These are phyloP conservation scores for Hirundichthys speculiger DNA, from an alignment of 2,113 vertebrate species.

Conservation along the genomic window DNA sequence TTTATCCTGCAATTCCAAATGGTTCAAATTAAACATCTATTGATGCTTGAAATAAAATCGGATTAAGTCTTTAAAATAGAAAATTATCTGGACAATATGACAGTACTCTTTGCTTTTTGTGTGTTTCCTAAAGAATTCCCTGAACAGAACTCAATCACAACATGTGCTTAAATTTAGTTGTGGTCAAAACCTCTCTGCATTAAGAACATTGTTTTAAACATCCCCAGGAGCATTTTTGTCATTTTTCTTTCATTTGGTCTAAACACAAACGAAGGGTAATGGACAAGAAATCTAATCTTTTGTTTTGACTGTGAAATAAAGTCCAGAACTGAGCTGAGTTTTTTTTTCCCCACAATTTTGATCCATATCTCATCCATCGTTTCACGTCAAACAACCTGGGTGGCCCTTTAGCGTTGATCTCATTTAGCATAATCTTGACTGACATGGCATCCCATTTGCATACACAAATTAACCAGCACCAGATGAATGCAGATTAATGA, in stretches of 20 bases:
- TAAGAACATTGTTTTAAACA: not conserved
- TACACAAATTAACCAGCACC: slow-evolving; percentile 62
- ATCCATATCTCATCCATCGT: slow-evolving; percentile 56
- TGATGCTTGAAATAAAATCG: slow-evolving; percentile 2
- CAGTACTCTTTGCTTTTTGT: not conserved
- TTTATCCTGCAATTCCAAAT: not conserved
- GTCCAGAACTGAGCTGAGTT: slow-evolving; percentile 3
- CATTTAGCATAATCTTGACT: slow-evolving; percentile 28
- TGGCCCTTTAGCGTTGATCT: slow-evolving; percentile 23
- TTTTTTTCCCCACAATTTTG: slow-evolving; percentile 30
- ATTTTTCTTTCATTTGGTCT: slow-evolving; percentile 13
- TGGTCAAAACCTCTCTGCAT: not conserved
- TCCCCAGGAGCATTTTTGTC: slow-evolving; percentile 3
- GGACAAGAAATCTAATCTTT: slow-evolving; percentile 2
- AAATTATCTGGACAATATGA: too few species aligned
- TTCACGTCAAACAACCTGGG: slow-evolving; percentile 52
- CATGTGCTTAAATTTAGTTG: slow-evolving; percentile 1
- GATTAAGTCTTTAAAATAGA: not conserved
- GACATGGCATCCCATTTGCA: slow-evolving; percentile 53
- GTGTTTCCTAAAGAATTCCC: too few species aligned
- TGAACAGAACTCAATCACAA: too few species aligned
- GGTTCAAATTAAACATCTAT: not conserved
- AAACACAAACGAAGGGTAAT: not conserved
- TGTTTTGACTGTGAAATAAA: slow-evolving; percentile 26
- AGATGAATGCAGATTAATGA: slow-evolving; percentile 60